Evolutionary conservation across 2,797 vertebrate genomes (phyloP).

Genomic region (Gephyroberyx darwinii): DNA sequence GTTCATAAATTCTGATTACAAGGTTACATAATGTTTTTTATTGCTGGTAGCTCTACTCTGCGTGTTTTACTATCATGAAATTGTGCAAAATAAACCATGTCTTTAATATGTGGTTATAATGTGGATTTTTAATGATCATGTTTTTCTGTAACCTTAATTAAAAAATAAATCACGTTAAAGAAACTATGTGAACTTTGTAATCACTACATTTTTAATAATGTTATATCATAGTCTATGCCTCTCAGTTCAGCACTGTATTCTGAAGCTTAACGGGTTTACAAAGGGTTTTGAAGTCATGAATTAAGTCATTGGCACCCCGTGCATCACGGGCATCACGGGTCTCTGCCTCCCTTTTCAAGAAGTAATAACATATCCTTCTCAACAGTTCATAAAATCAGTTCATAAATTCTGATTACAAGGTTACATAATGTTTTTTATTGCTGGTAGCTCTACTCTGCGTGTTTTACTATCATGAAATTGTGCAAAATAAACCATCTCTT

Average conservation of each 20-base stretch:
- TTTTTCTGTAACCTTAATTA: too few relatives aligned
- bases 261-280: conserved; percentile 22
- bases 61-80: too few relatives aligned
- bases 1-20: conserved; percentile 1
- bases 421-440: conserved; percentile 32
- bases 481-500: conserved; percentile 35
- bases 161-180: too few relatives aligned
- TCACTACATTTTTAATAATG: conserved; percentile 1
- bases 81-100: too few relatives aligned
- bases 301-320: conserved; percentile 35
- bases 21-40: conserved; percentile 36
- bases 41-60: neutral
- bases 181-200: conserved; percentile 15
- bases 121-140: too few relatives aligned
- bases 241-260: conserved; percentile 22
- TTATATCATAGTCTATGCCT: conserved; percentile 2
- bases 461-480: conserved; percentile 44
- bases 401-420: conserved; percentile 13
- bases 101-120: too few relatives aligned
- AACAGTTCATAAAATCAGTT: neutral
- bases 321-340: neutral
- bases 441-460: neutral
- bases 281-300: conserved; percentile 54
- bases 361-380: conserved; percentile 4
- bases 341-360: conserved; percentile 11